These are phyloP conservation scores for Promerops cafer DNA, from an alignment of 2,113 vertebrate genomes.

Conservation along the genomic window DNA sequence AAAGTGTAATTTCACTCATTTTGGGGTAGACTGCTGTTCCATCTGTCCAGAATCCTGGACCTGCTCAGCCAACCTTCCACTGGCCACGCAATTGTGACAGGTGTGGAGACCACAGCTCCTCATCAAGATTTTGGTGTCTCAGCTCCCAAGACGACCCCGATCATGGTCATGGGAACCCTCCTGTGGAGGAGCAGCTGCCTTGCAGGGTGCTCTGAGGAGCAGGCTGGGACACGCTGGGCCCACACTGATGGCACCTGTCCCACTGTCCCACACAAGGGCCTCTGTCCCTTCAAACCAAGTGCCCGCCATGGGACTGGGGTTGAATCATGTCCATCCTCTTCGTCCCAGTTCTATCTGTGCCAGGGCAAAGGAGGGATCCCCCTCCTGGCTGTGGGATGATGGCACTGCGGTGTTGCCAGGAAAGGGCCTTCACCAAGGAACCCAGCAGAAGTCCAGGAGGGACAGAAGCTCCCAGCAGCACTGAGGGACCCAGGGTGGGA, in stretches of 20 bases:
- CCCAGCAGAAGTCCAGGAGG: not conserved
- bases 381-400: not conserved
- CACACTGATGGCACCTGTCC: not conserved
- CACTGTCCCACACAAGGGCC: not conserved
- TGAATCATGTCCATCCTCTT: not conserved
- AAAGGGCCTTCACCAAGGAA: not conserved
- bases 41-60: not conserved
- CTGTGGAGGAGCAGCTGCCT: not conserved
- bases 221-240: not conserved
- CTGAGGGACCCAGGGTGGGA: accelerated
- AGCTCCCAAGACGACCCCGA: accelerated
- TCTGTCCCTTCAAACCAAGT: not conserved
- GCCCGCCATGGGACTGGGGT: not conserved
- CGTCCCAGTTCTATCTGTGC: not conserved
- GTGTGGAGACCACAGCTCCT: not conserved
- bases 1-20: not conserved
- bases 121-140: not conserved
- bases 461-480: not conserved
- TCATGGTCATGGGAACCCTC: not conserved
- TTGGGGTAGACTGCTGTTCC: not conserved
- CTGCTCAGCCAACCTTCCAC: not conserved
- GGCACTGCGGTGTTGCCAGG: not conserved
- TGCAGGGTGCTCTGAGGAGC: not conserved
- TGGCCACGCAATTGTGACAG: not conserved
- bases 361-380: not conserved